Conservation (phyloP, 2,113 vertebrate species). For the Rattus rattus region DNA sequence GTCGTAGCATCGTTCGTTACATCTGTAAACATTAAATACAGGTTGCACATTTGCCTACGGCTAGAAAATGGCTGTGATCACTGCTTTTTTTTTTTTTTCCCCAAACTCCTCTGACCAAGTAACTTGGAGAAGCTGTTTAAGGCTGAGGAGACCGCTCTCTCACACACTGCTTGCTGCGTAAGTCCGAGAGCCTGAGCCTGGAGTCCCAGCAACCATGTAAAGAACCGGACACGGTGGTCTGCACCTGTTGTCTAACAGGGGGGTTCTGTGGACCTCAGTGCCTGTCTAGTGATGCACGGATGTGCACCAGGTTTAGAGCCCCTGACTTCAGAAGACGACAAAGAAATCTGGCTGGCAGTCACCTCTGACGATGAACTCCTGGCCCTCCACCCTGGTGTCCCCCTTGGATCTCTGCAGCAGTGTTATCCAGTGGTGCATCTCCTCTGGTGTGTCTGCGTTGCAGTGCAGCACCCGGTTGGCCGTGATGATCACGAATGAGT, state of each 20-base stretch:
- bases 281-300: not conserved
- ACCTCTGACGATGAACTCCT: conserved; percentile 99
- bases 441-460: conserved; percentile 96
- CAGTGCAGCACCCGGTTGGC: conserved; percentile 97
- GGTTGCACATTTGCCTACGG: not conserved
- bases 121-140: not conserved
- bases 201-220: not conserved
- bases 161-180: not conserved
- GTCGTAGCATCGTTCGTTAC: rapidly evolving
- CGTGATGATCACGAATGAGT: conserved; percentile 98
- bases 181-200: not conserved
- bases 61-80: rapidly evolving
- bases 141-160: not conserved
- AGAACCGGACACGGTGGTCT: not conserved
- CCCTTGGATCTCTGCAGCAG: conserved; percentile 97
- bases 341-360: not conserved
- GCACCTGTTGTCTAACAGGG: not conserved
- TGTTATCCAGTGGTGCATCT: conserved; percentile 99
- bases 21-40: not conserved
- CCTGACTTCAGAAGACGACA: rapidly evolving
- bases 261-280: not conserved
- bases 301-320: too few relatives aligned
- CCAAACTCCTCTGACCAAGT: not conserved
- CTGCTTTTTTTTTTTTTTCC: not conserved
- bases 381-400: conserved; percentile 96